Evolutionary conservation across 64 coral and sea anemone species (phyloP), one percentile per base, ranked within the genome.

Genomic region (Stichodactyla helianthus): DNA sequence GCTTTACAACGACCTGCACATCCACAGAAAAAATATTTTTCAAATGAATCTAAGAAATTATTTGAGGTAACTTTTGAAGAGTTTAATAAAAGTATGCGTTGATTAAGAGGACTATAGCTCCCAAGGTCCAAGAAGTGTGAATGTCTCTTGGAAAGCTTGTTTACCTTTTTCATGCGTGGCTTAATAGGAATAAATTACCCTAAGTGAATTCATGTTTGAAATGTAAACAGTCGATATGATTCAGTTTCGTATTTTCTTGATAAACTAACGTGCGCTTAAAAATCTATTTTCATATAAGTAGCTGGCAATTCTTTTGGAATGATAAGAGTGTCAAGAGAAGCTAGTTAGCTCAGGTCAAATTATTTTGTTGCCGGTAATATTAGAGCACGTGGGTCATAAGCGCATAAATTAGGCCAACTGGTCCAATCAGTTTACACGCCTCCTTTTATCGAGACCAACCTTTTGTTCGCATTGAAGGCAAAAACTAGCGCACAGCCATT

Each of bases 81-180:
- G 19, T 2, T 23, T 6, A 65, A 22, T 65, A 7, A 5, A 23
- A 2, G 62, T 22, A 65, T 65, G 18, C 22, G 62, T 65, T 22
- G 62, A 5, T 65, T 17, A 60, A 20, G 63, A 20, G 18, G 68
- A 74, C 27, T 31, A 74, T 74, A 12, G 26, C 25, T 74, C n/a
- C n/a, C n/a, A n/a, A n/a, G n/a, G n/a, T n/a, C 27, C 22, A 74
- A 74, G 27, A 11, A 11, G 35, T 44, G 35, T 44, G 2, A 12
- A 27, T 27, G 68, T 10, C 22, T 74, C 68, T 74, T 26, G 20
- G 62, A 74, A 26, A 26, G 26, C 27, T 74, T 81, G 78, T 81
- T 81, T 81, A 81, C 50, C 78, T 51, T 52, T 81, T 81, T 81
- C 52, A 81, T 51, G 78, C 78, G 78, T 81, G 78, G 78, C 78